phyloP scores from a whole-genome alignment of 1,140 invertebrate species.

The Pemphigus obesinymphae region DNA sequence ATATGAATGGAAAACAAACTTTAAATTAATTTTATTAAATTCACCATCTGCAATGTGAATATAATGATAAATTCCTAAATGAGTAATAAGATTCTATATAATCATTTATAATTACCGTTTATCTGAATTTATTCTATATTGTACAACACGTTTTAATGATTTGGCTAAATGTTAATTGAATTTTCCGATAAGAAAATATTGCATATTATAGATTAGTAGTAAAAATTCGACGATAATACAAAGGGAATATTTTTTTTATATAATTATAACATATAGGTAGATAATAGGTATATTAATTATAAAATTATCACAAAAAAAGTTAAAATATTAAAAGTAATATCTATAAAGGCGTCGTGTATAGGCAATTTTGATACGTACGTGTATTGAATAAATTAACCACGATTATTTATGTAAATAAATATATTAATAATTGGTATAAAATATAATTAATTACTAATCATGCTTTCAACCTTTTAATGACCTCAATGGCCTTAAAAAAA shows the following conservation, averaged over 20 bases:
- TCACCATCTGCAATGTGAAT: background rate
- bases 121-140: background rate
- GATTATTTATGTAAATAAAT: too few species aligned
- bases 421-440: too few species aligned
- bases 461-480: too few species aligned
- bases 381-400: background rate
- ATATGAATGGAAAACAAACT: background rate
- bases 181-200: too few species aligned
- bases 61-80: background rate
- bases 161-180: background rate
- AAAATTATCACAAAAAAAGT: too few species aligned
- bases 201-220: too few species aligned
- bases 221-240: too few species aligned
- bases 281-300: too few species aligned
- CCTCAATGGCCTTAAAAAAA: too few species aligned
- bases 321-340: background rate
- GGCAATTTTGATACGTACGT: constrained; percentile 8
- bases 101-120: background rate
- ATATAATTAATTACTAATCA: too few species aligned
- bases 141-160: background rate
- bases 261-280: too few species aligned
- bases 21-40: background rate
- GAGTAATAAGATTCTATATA: background rate
- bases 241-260: too few species aligned
- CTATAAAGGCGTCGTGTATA: constrained; percentile 19